A percentile compares a stretch with the other conserved stretches of the same genome.
Conservation (phyloP, 2,113 vertebrate species). For the Balaeniceps rex region DNA sequence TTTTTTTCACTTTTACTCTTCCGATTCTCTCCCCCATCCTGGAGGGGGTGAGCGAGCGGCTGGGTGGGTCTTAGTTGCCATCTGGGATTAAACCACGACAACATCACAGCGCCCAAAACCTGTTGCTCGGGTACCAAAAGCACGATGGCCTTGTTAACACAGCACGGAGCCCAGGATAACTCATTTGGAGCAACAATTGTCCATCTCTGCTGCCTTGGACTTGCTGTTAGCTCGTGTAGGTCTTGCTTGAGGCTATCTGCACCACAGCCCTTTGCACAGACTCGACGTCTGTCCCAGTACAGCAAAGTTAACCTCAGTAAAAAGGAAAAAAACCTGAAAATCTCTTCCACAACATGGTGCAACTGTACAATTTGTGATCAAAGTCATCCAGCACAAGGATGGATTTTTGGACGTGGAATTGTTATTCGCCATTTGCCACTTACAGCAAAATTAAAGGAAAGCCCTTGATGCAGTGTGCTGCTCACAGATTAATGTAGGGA, state of each 20-base stretch:
- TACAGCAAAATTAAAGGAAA: not conserved
- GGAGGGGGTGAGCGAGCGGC: too few relatives aligned
- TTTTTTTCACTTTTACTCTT: too few relatives aligned
- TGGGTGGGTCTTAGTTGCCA: too few relatives aligned
- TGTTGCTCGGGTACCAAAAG: not conserved
- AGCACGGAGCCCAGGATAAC: not conserved
- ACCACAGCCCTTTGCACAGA: not conserved
- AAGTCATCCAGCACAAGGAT: not conserved
- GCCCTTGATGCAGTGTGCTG: not conserved
- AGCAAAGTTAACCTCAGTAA: not conserved
- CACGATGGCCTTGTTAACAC: not conserved
- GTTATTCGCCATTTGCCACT: not conserved
- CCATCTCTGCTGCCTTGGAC: not conserved
- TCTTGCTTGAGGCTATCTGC: not conserved
- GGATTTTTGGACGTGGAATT: not conserved
- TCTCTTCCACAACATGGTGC: not conserved
- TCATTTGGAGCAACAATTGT: not conserved
- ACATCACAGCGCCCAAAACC: not conserved
- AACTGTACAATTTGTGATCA: not conserved
- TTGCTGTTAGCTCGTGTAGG: not conserved
- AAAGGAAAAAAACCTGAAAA: not conserved
- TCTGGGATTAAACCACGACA: too few relatives aligned
- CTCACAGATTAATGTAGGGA: not conserved
- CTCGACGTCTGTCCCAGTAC: not conserved
- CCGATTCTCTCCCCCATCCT: too few relatives aligned